Conservation (phyloP, 2,888 invertebrate genomes). For the Drosophila hamatofila region DNA sequence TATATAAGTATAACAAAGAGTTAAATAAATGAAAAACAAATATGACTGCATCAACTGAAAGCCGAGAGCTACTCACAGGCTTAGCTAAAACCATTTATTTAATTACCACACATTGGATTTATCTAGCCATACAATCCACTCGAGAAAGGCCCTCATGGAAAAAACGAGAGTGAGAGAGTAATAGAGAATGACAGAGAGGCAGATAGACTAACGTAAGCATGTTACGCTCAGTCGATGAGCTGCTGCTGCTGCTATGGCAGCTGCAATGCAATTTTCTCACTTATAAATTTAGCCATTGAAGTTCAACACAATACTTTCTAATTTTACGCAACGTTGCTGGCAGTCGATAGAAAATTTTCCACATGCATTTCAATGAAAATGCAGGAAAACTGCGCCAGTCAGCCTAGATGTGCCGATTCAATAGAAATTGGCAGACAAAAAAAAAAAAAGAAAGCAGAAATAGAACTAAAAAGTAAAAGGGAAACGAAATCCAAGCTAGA, state of each 20-base stretch:
- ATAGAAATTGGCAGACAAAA: slow-evolving; percentile 35
- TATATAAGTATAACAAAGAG: neutral
- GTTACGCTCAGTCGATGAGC: slow-evolving; percentile 8
- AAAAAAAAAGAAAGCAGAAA: neutral
- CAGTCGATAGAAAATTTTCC: slow-evolving; percentile 49
- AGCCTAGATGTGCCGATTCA: slow-evolving; percentile 32
- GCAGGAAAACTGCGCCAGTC: slow-evolving; percentile 17
- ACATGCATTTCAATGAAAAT: slow-evolving; percentile 54
- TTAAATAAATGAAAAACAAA: neutral
- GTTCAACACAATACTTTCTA: slow-evolving; percentile 73
- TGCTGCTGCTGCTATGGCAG: slow-evolving; percentile 16
- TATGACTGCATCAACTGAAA: neutral
- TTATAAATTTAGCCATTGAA: slow-evolving; percentile 67
- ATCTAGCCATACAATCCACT: neutral
- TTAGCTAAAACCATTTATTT: slow-evolving; percentile 45
- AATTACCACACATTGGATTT: slow-evolving; percentile 21
- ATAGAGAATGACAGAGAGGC: neutral
- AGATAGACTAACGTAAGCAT: neutral
- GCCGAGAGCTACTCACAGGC: slow-evolving; percentile 10
- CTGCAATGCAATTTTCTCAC: slow-evolving; percentile 53
- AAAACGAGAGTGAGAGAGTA: neutral
- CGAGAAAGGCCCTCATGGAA: neutral
- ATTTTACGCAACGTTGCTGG: slow-evolving; percentile 72
- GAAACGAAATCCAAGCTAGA: slow-evolving; percentile 34
- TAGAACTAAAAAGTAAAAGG: slow-evolving; percentile 21